Base-by-base conservation (phyloP, 2,797 vertebrate species). In the Enteromius trimaculatus region DNA sequence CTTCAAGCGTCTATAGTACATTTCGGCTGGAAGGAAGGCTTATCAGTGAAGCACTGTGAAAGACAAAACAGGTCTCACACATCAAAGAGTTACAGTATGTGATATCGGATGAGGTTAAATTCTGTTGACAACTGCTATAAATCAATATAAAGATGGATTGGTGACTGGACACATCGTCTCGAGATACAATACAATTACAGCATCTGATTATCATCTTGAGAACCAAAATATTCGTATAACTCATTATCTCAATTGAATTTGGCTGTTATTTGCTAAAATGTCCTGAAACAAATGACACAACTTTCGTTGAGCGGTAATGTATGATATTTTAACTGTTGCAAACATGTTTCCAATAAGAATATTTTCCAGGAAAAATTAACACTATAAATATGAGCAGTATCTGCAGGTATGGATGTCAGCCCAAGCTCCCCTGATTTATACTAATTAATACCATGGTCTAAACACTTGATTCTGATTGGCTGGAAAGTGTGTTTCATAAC, bases 11-110 rank as follows among this genome's bases (percentile, higher is more conserved):
- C 93, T 92, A 95, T 95, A 92, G 93, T 94, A 96, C 95, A 96
- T 96, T 95, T 94, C 94, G 91, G 93, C 94, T 93, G 89, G 81
- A 93, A 95, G 95, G 93, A 94, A 92, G 93, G 93, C 94, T 95
- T 95, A 96, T 96, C 96, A 95, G 95, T 96, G 94, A 94, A 91
- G 92, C 91, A 94, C 94, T 96, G 96, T 96, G 95, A 96, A 94
- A 92, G 94, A 93, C 94, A 94, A 93, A 94, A 94, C 95, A 96
- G 95, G 94, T 95, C 94, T 90, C 93, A 93, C 95, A 95, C 95
- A 93, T 95, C 93, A 90, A 90, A 94, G 96, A 95, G 95, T 96
- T 95, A 93, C 94, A 29, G 23, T 29, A 62, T 29, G 95, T 94
- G 94, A 94, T 94, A 95, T 92, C 93, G 92, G 94, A 90, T 88